Percentiles rank a stretch among this genome's conserved stretches.
phyloP scores from a whole-genome alignment of 2,888 invertebrate species.

The Sipha maydis region DNA sequence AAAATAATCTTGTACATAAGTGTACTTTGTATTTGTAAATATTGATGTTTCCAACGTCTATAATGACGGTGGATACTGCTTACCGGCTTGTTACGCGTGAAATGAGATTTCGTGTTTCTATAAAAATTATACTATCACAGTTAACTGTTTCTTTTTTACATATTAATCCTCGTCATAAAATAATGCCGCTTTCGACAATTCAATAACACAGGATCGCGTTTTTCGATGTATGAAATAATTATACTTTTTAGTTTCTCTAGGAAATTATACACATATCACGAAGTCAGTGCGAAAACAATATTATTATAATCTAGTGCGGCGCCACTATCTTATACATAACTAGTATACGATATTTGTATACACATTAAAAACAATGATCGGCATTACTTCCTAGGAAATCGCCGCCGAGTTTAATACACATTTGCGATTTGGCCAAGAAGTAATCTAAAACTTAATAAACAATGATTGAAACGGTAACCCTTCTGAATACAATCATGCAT shows the following conservation, averaged over 20 bases:
- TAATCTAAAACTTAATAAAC: conserved; percentile 11
- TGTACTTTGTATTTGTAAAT: not conserved
- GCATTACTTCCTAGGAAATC: conserved; percentile 24
- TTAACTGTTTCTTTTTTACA: not conserved
- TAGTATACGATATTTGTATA: not conserved
- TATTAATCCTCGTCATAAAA: not conserved
- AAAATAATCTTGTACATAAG: not conserved
- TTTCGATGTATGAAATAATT: not conserved
- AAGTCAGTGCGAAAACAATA: not conserved
- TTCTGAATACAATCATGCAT: conserved; percentile 8
- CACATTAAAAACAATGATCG: conserved; percentile 30
- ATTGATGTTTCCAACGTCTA: not conserved
- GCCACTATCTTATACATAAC: not conserved
- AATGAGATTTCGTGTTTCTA: not conserved
- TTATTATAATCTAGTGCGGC: conserved; percentile 4
- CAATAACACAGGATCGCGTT: not conserved
- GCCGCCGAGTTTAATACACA: not conserved
- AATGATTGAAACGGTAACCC: conserved; percentile 20
- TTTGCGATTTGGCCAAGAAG: conserved; percentile 26
- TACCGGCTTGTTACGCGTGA: not conserved
- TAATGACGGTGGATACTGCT: not conserved
- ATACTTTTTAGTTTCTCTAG: conserved; percentile 1
- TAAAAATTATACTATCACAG: not conserved
- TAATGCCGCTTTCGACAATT: not conserved
- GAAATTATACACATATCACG: not conserved